A percentile compares a stretch with the other conserved stretches of the same genome.
Conservation (phyloP, 2,113 vertebrate species). For the Chlamydotis undulata region DNA sequence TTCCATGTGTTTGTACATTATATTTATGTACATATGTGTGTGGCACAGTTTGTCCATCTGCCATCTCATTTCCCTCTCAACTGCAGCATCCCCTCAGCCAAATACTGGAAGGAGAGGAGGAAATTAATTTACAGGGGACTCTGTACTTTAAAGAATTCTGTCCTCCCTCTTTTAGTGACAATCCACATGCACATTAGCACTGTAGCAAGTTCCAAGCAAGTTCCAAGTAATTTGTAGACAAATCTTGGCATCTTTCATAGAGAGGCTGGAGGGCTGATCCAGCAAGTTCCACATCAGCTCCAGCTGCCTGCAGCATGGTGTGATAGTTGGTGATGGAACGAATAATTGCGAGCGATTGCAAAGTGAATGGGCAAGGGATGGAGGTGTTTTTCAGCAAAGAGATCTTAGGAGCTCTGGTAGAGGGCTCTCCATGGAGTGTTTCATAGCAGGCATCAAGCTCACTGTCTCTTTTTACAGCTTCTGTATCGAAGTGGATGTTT, state of each 20-base stretch:
- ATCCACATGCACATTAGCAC: not conserved
- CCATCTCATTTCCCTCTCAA: not conserved
- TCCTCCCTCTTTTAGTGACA: not conserved
- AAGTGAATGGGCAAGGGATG: rapidly evolving
- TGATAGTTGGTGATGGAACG: not conserved
- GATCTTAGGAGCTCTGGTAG: not conserved
- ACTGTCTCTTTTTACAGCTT: not conserved
- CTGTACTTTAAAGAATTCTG: not conserved
- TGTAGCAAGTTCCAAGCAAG: not conserved
- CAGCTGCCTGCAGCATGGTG: rapidly evolving
- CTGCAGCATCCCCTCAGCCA: not conserved
- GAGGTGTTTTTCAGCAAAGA: not conserved
- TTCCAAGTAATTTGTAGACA: not conserved
- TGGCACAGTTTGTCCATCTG: not conserved
- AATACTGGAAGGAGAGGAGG: not conserved
- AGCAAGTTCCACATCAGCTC: not conserved
- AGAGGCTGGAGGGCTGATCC: not conserved
- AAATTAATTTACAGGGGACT: not conserved
- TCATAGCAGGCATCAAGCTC: not conserved
- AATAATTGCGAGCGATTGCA: rapidly evolving
- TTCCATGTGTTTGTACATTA: not conserved
- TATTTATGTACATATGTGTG: not conserved
- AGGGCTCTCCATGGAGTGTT: not conserved
- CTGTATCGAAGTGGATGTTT: not conserved
- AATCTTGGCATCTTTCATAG: not conserved